Conservation (phyloP, 2,888 invertebrate genomes). For the Synergus umbraculus region DNA sequence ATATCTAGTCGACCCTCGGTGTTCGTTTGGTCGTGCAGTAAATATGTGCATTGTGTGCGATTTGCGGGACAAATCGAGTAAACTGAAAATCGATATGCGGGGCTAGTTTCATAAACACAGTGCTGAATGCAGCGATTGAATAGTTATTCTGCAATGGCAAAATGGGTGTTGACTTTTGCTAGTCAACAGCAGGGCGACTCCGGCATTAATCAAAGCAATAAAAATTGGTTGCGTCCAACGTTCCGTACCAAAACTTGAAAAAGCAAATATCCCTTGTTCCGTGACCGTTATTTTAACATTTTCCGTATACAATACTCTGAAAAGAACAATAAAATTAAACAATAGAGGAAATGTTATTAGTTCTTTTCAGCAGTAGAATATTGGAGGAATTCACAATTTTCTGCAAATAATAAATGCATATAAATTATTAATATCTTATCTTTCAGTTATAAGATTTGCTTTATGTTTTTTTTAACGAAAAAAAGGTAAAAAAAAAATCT, state of each 20-base stretch:
- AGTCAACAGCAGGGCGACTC: constrained; percentile 24
- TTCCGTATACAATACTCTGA: constrained; percentile 9
- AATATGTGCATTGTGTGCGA: constrained; percentile 40
- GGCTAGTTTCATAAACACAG: constrained; percentile 35
- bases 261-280: constrained; percentile 22
- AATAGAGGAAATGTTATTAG: not conserved
- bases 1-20: constrained; percentile 33
- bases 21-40: constrained; percentile 29
- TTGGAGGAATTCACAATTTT: not conserved
- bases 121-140: constrained; percentile 34
- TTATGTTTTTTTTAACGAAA: not conserved
- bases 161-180: constrained; percentile 36
- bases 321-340: not conserved
- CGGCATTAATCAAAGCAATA: constrained; percentile 25
- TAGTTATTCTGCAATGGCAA: constrained; percentile 27
- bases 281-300: constrained; percentile 17
- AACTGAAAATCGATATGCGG: constrained; percentile 38
- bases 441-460: not conserved
- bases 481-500: not conserved
- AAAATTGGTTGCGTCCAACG: constrained; percentile 18
- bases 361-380: not conserved
- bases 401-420: no score
- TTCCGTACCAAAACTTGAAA: constrained; percentile 6
- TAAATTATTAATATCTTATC: no score
- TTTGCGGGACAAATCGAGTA: constrained; percentile 41